Base-by-base conservation (phyloP, 2,113 vertebrate species). In the Chloroceryle aenea region DNA sequence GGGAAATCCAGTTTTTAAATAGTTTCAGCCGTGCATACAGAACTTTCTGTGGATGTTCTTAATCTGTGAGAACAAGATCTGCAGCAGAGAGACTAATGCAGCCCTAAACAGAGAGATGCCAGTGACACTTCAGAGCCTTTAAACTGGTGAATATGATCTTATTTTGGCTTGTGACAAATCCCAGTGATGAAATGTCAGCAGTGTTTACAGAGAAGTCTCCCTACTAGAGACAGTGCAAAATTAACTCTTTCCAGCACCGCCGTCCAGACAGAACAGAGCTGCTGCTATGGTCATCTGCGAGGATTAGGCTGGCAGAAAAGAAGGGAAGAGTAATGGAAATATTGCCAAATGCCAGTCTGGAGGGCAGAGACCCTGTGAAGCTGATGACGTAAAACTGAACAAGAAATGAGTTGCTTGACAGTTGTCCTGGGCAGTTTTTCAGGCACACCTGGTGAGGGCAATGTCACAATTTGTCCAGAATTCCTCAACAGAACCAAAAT, bases 161-260 rank as follows among this genome's bases (percentile, higher is more conserved):
- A 77, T 86, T 90, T 83, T 86, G 75, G 34, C 52, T 96, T 83
- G 34, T 97, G 92, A 90, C 92, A 97, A 95, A 95, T 95, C 84
- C 86, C 56, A 68, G 74, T 11, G 61, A 92, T 82, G 64, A 96
- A 92, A 95, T 95, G 95, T 87, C 91, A 95, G 73, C 80, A 45
- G 9, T 84, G 68, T 94, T 90, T 93, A 92, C 88, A 92, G 55
- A 90, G 72, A 93, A 92, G 61, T 72, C 32, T 86, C 47, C 45
- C 50, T 75, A 42, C 45, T 42, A 80, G 36, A 85, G 40, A 62
- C 64, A 67, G n/a, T 61, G 34, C 8, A 64, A 75, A 85, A 85
- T 94, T 95, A 95, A 95, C 77, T 72, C 84, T 75, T 78, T 36
- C 52, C 27, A 93, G 32, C 47, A n/a, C 64, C 2, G 1, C 58